Base-by-base conservation (phyloP, 2,113 vertebrate genomes). In the Rhinopomastus cyanomelas region DNA sequence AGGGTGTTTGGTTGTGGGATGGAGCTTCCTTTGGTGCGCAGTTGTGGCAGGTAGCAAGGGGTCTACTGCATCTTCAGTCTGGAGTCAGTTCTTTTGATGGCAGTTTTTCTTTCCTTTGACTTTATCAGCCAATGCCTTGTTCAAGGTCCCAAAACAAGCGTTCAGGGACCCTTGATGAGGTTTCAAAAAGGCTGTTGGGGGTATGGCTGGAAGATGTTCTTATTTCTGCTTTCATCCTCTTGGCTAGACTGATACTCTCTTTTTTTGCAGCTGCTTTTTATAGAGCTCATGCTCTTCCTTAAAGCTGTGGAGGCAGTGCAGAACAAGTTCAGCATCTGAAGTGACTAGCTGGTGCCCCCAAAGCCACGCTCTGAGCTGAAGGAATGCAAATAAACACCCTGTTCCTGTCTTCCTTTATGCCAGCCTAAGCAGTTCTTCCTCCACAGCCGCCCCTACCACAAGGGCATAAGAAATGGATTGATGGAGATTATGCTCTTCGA, bases 401-500 rank as follows among this genome's bases (percentile, higher is more conserved):
- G 48, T 57, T 85, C 30, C 62, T 0, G 0, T 88, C 86, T 86
- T 89, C 73, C 36, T 93, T 83, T 83, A 83, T 53, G 86, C 19
- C 27, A 49, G 49, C 17, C 76, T 81, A 75, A 90, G 77, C 59
- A 71, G 10, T 77, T 87, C 75, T 73, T 64, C 74, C 48, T 66
- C 53, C 4, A 5, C 36, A 69, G 77, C 29, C 0, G 0, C 36
- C 75, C 36, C 4, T 55, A 51, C 59, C 46, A 4, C 51, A 86
- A 90, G 84, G 88, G 34, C 81, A 36, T 48, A 88, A 87, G 67
- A 71, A 93, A 81, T 61, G 13, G 69, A 39, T 23, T 67, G 68
- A 82, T n/a, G 72, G 51, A 85, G 62, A 90, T 92, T 88, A 73
- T 49, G 67, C 56, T 93, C 86, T 85, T 79, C 85, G 69, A 92